A percentile compares a stretch with the other conserved stretches of the same genome.
Evolutionary conservation across 2,888 invertebrate genomes (phyloP).

Genomic region (Drosophila pegasa): DNA sequence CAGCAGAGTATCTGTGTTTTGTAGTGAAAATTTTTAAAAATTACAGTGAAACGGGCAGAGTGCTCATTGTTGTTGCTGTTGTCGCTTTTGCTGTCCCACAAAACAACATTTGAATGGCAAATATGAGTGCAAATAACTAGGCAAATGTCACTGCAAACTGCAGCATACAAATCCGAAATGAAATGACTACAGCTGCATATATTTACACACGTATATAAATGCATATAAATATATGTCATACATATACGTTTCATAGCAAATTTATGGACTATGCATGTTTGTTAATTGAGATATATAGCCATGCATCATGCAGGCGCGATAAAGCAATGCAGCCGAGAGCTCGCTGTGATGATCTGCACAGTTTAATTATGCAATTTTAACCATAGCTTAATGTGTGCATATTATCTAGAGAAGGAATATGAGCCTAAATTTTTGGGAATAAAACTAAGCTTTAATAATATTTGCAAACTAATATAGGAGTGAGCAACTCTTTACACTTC

Average conservation of each 20-base stretch:
- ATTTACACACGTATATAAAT: background rate
- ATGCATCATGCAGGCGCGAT: background rate
- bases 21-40: conserved; percentile 51
- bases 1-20: background rate
- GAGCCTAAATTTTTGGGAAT: too few relatives aligned
- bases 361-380: background rate
- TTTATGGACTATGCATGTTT: background rate
- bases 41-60: conserved; percentile 50
- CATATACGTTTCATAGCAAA: too few relatives aligned
- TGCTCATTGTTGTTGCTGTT: conserved; percentile 15
- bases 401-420: background rate
- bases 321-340: background rate
- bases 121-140: conserved; percentile 51
- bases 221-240: background rate
- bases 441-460: too few relatives aligned
- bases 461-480: too few relatives aligned
- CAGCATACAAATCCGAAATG: conserved; percentile 21
- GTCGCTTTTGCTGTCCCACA: conserved; percentile 18
- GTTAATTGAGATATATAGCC: background rate
- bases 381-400: background rate
- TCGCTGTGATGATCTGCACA: background rate
- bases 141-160: conserved; percentile 59
- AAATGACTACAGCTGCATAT: conserved; percentile 6
- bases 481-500: too few relatives aligned
- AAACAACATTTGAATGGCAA: conserved; percentile 56